Conservation (phyloP, 2,888 invertebrate genomes). For the Erebia palarica region DNA sequence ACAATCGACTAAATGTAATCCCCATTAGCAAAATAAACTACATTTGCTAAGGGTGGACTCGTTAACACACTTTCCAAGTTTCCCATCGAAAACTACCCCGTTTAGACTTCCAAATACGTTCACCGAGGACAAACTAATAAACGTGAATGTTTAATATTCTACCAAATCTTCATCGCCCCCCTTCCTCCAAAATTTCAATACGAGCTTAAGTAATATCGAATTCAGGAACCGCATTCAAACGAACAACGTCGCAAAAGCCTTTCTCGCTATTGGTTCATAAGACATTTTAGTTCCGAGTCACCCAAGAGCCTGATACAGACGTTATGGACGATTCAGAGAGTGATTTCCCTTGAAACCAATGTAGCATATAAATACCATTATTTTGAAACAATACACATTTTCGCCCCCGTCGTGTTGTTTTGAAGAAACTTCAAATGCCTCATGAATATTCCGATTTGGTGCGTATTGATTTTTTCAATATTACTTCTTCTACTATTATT, state of each 20-base stretch:
- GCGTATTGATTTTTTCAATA: constrained; percentile 44
- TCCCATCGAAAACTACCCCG: constrained; percentile 73
- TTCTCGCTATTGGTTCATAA: constrained; percentile 45
- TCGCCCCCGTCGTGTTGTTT: constrained; percentile 63
- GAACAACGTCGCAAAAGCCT: constrained; percentile 54
- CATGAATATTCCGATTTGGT: constrained; percentile 55
- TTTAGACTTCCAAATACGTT: constrained; percentile 76
- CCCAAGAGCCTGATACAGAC: constrained; percentile 56
- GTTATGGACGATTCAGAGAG: constrained; percentile 74
- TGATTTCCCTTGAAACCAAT: constrained; percentile 82
- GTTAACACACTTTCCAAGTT: constrained; percentile 79
- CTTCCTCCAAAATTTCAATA: constrained; percentile 68
- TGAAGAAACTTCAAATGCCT: constrained; percentile 59
- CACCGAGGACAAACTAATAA: constrained; percentile 79
- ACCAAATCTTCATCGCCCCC: constrained; percentile 66
- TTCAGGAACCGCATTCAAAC: constrained; percentile 53
- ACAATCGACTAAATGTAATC: constrained; percentile 64
- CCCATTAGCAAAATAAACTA: constrained; percentile 71
- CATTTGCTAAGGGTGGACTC: constrained; percentile 61
- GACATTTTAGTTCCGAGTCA: constrained; percentile 46
- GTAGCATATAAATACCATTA: constrained; percentile 82
- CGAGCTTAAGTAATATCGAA: constrained; percentile 73
- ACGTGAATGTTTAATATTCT: constrained; percentile 81
- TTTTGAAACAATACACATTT: constrained; percentile 77
- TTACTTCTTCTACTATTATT: neutral